Evolutionary conservation across 2,888 invertebrate species (phyloP).

Genomic region (Pteria penguin): DNA sequence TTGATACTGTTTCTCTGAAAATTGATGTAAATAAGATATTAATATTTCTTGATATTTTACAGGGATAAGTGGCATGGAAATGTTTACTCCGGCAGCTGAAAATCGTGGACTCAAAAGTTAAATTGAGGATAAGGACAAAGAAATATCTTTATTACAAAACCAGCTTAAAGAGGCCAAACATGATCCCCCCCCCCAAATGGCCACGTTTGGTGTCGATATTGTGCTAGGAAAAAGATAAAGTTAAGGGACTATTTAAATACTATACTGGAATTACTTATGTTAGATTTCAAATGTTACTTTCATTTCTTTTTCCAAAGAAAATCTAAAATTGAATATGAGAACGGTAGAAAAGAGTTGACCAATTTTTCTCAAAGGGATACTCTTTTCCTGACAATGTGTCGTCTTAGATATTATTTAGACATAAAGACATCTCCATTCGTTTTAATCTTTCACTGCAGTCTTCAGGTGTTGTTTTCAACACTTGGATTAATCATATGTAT

Average conservation of each 20-base stretch:
- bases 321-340: constrained; percentile 11
- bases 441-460: constrained; percentile 38
- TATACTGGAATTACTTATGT: constrained; percentile 33
- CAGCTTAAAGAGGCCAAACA: too few species aligned
- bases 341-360: constrained; percentile 6
- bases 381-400: constrained; percentile 36
- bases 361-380: constrained; percentile 33
- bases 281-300: constrained; percentile 35
- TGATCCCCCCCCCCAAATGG: too few species aligned
- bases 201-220: background rate
- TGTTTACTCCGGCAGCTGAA: too few species aligned
- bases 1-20: too few species aligned
- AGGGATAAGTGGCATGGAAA: too few species aligned
- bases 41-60: too few species aligned
- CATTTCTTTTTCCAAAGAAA: constrained; percentile 32
- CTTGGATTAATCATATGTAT: constrained; percentile 48
- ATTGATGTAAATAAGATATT: too few species aligned
- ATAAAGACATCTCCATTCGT: constrained; percentile 37
- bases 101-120: too few species aligned
- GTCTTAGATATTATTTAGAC: constrained; percentile 35
- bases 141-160: too few species aligned
- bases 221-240: background rate
- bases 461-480: constrained; percentile 36
- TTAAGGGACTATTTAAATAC: constrained; percentile 19
- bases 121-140: too few species aligned